A percentile compares a stretch with the other conserved stretches of the same genome.
These are phyloP conservation scores for Anagyrus pseudococci DNA, from an alignment of 2,888 invertebrate species.

Conservation along the genomic window DNA sequence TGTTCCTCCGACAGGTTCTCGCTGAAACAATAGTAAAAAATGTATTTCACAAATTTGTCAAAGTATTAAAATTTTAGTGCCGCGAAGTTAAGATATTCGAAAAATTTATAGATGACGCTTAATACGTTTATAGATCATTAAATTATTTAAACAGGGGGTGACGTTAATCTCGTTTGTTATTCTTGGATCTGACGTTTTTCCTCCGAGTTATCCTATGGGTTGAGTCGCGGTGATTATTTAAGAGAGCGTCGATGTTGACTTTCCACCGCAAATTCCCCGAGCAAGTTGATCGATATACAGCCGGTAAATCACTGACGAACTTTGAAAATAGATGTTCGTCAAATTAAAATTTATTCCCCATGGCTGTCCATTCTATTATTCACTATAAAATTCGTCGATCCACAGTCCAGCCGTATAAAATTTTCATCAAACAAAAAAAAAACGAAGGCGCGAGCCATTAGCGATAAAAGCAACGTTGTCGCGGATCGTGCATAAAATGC, in stretches of 20 bases:
- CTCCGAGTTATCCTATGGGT: not conserved
- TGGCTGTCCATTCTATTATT: too few relatives aligned
- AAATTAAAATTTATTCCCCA: not conserved
- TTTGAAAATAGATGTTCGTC: slow-evolving; percentile 12
- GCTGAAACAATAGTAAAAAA: slow-evolving; percentile 43
- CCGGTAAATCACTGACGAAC: not conserved
- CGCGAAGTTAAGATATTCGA: not conserved
- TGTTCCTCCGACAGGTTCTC: slow-evolving; percentile 50
- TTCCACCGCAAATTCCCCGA: slow-evolving; percentile 8
- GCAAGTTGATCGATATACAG: not conserved
- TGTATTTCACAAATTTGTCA: too few relatives aligned
- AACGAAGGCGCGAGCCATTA: too few relatives aligned
- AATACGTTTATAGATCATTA: slow-evolving; percentile 30
- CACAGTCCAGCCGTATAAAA: not conserved
- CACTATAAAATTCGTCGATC: not conserved
- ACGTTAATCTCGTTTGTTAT: slow-evolving; percentile 36
- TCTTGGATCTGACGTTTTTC: slow-evolving; percentile 14
- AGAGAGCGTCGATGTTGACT: slow-evolving; percentile 17
- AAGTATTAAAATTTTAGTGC: not conserved
- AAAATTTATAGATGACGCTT: too few relatives aligned
- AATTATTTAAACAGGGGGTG: slow-evolving; percentile 33
- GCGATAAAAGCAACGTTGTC: too few relatives aligned
- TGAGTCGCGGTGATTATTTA: slow-evolving; percentile 19
- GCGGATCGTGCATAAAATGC: too few relatives aligned
- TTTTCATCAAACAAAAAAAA: too few relatives aligned